Evolutionary conservation across 2,888 invertebrate species (phyloP).

Genomic region (Nudaria mundana): DNA sequence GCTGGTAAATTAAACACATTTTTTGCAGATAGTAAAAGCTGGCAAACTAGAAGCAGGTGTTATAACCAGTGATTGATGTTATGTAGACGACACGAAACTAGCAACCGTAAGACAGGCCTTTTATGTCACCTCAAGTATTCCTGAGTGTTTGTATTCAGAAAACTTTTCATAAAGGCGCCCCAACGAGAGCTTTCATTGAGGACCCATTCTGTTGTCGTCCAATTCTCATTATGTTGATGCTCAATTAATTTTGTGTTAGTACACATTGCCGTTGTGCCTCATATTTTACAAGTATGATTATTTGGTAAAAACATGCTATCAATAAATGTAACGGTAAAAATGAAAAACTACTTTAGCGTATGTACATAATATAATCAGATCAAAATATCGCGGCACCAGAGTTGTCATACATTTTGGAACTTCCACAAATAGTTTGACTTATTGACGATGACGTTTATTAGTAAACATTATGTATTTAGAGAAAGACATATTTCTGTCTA

Average conservation of each 20-base stretch:
- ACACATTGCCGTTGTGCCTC: conserved; percentile 14
- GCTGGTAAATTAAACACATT: too few relatives aligned
- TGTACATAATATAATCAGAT: too few relatives aligned
- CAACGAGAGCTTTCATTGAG: conserved; percentile 10
- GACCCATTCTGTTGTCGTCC: conserved; percentile 16
- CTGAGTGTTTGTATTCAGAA: conserved; percentile 9
- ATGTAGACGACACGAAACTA: conserved; percentile 10
- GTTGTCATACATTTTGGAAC: too few relatives aligned
- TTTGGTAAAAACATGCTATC: too few relatives aligned
- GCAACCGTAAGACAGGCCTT: background rate
- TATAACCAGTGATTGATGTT: background rate
- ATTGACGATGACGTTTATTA: too few relatives aligned
- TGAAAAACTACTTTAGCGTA: too few relatives aligned
- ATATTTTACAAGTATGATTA: conserved; percentile 5
- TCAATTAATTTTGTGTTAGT: conserved; percentile 30
- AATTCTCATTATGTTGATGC: conserved; percentile 21
- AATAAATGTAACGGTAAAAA: too few relatives aligned
- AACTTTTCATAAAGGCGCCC: conserved; percentile 16
- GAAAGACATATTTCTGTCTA: too few relatives aligned
- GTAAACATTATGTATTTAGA: too few relatives aligned
- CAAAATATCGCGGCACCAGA: too few relatives aligned
- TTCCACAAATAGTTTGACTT: too few relatives aligned
- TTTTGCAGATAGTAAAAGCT: too few relatives aligned
- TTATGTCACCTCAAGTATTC: conserved; percentile 11
- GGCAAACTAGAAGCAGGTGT: background rate